phyloP scores from a whole-genome alignment of 1,140 invertebrate species.

The Listronotus bonariensis region DNA sequence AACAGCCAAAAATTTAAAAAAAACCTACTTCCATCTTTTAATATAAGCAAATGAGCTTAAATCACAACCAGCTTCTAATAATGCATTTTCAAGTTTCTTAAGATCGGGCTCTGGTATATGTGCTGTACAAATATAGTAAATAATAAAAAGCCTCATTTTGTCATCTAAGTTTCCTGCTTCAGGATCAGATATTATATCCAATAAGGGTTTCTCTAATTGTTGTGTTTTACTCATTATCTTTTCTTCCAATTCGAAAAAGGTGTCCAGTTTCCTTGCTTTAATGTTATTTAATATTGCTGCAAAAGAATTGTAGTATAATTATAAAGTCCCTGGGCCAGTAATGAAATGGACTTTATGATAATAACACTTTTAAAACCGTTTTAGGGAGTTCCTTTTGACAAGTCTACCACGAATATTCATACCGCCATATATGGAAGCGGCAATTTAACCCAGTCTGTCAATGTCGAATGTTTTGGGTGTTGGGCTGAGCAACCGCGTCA shows the following conservation, averaged over 20 bases:
- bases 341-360: no score
- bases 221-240: constrained; percentile 90
- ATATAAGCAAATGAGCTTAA: constrained; percentile 82
- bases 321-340: no score
- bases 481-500: no score
- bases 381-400: no score
- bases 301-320: constrained; percentile 8
- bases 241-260: constrained; percentile 97
- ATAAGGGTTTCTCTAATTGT: constrained; percentile 72
- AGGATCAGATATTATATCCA: constrained; percentile 84
- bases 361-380: no score
- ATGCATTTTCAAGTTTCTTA: constrained; percentile 77
- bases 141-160: constrained; percentile 93
- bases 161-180: constrained; percentile 88
- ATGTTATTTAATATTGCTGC: constrained; percentile 84
- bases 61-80: constrained; percentile 85
- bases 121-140: constrained; percentile 86
- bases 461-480: no score
- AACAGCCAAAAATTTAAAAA: no score
- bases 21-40: constrained; percentile 83
- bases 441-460: no score
- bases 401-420: no score
- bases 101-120: constrained; percentile 82
- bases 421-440: no score
- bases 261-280: constrained; percentile 89